Percentiles rank a stretch among this genome's conserved stretches.
phyloP scores from a whole-genome alignment of 2,888 invertebrate species.

The Acheta domesticus region DNA sequence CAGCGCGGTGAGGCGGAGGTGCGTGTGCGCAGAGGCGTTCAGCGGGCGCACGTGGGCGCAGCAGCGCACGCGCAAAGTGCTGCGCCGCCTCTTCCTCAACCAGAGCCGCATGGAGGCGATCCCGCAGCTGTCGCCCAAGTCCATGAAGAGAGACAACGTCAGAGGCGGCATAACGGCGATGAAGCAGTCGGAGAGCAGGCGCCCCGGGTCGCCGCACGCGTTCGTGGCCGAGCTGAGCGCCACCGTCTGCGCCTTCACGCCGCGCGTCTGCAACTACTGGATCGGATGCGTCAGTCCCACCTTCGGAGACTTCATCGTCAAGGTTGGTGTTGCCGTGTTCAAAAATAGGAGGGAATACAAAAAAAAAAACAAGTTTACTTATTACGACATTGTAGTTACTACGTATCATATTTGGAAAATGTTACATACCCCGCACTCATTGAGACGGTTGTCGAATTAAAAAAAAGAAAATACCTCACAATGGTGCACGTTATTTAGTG shows the following conservation, averaged over 20 bases:
- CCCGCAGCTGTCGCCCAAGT: background rate
- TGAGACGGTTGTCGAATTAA: too few species aligned
- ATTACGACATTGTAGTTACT: too few species aligned
- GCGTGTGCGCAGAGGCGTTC: conserved; percentile 25
- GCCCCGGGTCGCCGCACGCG: background rate
- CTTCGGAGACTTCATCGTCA: background rate
- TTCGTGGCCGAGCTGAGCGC: background rate
- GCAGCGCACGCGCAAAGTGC: conserved; percentile 41
- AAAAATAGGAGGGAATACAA: too few species aligned
- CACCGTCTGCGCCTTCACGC: background rate
- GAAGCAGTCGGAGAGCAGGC: background rate
- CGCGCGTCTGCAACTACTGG: background rate
- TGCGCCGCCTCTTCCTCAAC: conserved; percentile 43
- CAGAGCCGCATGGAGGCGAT: conserved; percentile 22
- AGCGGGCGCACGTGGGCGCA: conserved; percentile 40
- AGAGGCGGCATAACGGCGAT: background rate
- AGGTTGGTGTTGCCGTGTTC: background rate
- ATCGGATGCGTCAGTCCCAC: background rate
- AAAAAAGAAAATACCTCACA: too few species aligned
- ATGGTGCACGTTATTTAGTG: too few species aligned
- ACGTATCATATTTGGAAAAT: too few species aligned
- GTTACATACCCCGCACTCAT: too few species aligned
- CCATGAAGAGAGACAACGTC: background rate
- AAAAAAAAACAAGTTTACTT: too few species aligned
- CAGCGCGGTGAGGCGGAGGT: too few species aligned